Base-by-base conservation (phyloP, 2,113 vertebrate species). In the Chaetorhynchus papuensis region DNA sequence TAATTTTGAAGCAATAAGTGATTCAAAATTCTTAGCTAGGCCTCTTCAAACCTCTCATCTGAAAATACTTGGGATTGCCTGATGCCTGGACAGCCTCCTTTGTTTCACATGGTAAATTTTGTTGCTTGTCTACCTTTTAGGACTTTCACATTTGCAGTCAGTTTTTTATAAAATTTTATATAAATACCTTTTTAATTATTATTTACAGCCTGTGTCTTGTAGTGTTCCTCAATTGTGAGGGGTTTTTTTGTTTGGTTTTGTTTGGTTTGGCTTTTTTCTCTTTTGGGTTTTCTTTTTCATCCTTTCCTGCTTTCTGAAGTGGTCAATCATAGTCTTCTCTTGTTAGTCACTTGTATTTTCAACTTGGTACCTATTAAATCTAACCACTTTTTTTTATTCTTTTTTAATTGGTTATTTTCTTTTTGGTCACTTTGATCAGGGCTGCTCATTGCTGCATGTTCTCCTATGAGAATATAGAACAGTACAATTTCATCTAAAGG, bases 181-280 rank as follows among this genome's bases (percentile, higher is more conserved):
- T 10, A 41, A 94, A 45, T 15, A 47, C 1, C 7, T 37, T 15
- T 45, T 44, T 24, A 9, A 9, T 74, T 50, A 37, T 27, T 65
- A n/a, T 50, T 56, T 86, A 56, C 11, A 69, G 2, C 15, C n/a
- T 33, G 8, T 33, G 37, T 52, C 20, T n/a, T 42, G 15, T 19
- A 26, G 6, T 60, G 14, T 12, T 74, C 26, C 19, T 66, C 66
- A 33, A 85, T 24, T 2, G 1, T 28, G 30, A 44, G 1, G 15
- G 17, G 5, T 0, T 0, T 7, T 33, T 87, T 11, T 13, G 4
- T 42, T 22, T n/a, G 3, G 6, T 42, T 19, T 23, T 5, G 8
- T 28, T 50, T 41, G 4, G 11, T 12, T 31, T 10, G 2, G 1
- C 28, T 20, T 76, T 44, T 52, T 74, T 61, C 27, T 63, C 6